Conservation (phyloP, 2,888 invertebrate genomes). For the Lasioglossum villosulum region DNA sequence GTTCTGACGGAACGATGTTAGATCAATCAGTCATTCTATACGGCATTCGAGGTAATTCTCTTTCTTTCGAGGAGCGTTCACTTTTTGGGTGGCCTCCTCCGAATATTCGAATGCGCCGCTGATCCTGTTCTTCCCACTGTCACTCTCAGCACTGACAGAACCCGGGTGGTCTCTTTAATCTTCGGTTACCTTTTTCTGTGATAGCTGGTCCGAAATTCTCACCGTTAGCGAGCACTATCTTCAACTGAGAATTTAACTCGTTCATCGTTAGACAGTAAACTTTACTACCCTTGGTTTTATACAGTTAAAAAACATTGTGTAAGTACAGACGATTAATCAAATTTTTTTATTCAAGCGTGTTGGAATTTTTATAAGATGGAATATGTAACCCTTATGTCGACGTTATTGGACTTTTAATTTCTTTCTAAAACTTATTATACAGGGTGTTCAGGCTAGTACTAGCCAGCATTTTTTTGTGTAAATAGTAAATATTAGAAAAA, state of each 20-base stretch:
- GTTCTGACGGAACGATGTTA: background rate
- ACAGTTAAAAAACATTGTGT: background rate
- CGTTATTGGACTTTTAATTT: no score
- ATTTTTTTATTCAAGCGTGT: background rate
- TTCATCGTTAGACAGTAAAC: background rate
- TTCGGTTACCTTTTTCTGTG: background rate
- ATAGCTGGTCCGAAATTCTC: background rate
- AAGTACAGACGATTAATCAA: background rate
- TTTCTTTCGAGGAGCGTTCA: background rate
- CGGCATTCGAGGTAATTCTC: background rate
- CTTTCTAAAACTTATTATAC: no score
- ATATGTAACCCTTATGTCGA: no score
- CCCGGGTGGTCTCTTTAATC: background rate
- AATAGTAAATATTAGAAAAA: no score
- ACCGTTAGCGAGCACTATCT: background rate
- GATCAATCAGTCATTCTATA: constrained; percentile 4
- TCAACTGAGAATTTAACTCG: background rate
- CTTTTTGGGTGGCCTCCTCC: background rate
- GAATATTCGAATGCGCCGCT: background rate
- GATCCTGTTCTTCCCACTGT: background rate
- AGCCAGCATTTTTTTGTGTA: no score
- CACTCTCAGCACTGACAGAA: background rate
- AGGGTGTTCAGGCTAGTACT: no score
- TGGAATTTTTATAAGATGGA: no score
- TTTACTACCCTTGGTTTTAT: background rate